These are phyloP conservation scores for Drosophila ogumai DNA, from an alignment of 1,140 invertebrate species.

Conservation along the genomic window DNA sequence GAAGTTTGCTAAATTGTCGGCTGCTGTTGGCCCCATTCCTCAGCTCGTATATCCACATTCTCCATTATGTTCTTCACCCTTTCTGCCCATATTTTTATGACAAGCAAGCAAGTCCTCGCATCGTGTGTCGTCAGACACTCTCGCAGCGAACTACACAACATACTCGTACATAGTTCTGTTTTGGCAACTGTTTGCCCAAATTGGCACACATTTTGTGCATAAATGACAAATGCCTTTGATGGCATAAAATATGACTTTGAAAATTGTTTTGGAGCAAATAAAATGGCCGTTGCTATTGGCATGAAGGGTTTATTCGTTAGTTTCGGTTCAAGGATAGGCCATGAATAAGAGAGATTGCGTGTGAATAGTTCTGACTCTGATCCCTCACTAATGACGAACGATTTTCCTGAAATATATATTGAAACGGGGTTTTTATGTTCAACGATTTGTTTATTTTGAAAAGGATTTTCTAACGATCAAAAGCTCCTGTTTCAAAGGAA, in stretches of 20 bases:
- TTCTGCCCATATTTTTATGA: conserved; percentile 46
- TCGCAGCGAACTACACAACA: conserved; percentile 26
- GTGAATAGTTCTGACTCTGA: conserved; percentile 15
- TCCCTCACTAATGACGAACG: conserved; percentile 14
- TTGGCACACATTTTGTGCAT: conserved; percentile 81
- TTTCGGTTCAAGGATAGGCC: not conserved
- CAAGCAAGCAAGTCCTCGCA: conserved; percentile 24
- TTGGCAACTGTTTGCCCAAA: conserved; percentile 61
- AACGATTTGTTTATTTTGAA: not conserved
- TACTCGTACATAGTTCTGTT: conserved; percentile 26
- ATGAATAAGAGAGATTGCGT: conserved; percentile 22
- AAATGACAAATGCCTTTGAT: conserved; percentile 83
- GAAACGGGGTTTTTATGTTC: not conserved
- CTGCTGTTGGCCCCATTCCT: conserved; percentile 55
- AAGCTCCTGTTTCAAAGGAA: not conserved
- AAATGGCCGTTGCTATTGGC: conserved; percentile 54
- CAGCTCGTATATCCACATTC: conserved; percentile 27
- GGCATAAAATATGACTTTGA: conserved; percentile 83
- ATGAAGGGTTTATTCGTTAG: conserved; percentile 28
- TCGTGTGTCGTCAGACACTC: conserved; percentile 50
- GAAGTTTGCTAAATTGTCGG: conserved; percentile 74
- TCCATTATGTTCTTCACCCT: conserved; percentile 33
- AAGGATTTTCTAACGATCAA: conserved; percentile 5
- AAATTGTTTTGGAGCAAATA: conserved; percentile 82
- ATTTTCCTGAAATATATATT: conserved; percentile 22